Evolutionary conservation across 2,888 invertebrate species (phyloP).

Genomic region (Volucella zonaria): DNA sequence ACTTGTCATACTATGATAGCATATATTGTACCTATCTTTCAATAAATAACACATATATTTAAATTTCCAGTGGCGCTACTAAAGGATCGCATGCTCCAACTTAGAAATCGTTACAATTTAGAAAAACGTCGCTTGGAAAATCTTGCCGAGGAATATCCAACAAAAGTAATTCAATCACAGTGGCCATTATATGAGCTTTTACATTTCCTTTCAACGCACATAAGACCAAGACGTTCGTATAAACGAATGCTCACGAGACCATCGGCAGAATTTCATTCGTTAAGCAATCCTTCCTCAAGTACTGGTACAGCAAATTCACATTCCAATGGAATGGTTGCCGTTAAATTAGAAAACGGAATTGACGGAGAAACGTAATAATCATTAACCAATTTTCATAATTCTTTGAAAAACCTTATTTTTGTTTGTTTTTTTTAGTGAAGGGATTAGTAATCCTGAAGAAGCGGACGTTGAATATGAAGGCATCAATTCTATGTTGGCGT

Average conservation of each 20-base stretch:
- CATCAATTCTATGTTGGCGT: slow-evolving; percentile 42
- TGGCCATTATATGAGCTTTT: slow-evolving; percentile 82
- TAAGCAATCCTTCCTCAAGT: slow-evolving; percentile 67
- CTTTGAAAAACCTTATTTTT: background rate
- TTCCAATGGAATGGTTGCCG: slow-evolving; percentile 75
- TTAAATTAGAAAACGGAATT: slow-evolving; percentile 75
- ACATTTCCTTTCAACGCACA: slow-evolving; percentile 81
- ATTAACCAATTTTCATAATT: slow-evolving; percentile 42
- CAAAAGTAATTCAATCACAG: slow-evolving; percentile 77
- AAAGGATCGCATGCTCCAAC: slow-evolving; percentile 82
- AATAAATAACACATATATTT: slow-evolving; percentile 5
- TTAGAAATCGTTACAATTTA: slow-evolving; percentile 82
- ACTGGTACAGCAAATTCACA: slow-evolving; percentile 48
- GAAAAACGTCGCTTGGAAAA: slow-evolving; percentile 82
- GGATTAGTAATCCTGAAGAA: slow-evolving; percentile 56
- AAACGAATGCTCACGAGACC: slow-evolving; percentile 78
- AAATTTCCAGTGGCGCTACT: slow-evolving; percentile 79
- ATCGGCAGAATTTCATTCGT: slow-evolving; percentile 47
- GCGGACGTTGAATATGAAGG: slow-evolving; percentile 46
- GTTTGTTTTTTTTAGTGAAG: slow-evolving; percentile 50
- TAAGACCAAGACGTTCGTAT: slow-evolving; percentile 81
- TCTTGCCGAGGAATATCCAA: slow-evolving; percentile 77
- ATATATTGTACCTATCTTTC: background rate
- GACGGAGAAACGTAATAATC: slow-evolving; percentile 71
- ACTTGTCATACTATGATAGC: background rate